Evolutionary conservation across 2,888 invertebrate species (phyloP).

Genomic region (Sturmia bella): DNA sequence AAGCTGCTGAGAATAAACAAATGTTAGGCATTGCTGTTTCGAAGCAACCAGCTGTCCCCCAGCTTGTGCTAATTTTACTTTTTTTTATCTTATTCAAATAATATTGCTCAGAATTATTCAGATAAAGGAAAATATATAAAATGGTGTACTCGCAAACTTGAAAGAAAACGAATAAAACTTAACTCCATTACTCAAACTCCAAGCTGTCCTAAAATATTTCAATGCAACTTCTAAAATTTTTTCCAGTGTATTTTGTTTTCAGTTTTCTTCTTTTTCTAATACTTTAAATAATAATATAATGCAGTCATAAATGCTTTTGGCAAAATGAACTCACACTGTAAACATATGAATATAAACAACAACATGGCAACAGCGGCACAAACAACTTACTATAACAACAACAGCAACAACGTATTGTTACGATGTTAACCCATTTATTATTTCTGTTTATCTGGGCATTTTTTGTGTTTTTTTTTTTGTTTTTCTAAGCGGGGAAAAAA

Average conservation of each 20-base stretch:
- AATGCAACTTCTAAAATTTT: not conserved
- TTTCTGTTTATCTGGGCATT: slow-evolving; percentile 40
- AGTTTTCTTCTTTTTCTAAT: not conserved
- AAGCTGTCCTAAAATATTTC: too few relatives aligned
- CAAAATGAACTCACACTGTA: slow-evolving; percentile 1
- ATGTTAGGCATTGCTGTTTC: too few relatives aligned
- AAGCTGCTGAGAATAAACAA: too few relatives aligned
- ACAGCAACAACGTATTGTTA: slow-evolving; percentile 40
- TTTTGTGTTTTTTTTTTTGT: slow-evolving; percentile 38
- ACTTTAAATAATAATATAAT: slow-evolving; percentile 15
- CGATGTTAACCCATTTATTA: slow-evolving; percentile 60
- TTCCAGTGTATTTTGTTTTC: slow-evolving; percentile 10
- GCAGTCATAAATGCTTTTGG: slow-evolving; percentile 51
- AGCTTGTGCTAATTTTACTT: too few relatives aligned
- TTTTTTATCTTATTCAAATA: too few relatives aligned
- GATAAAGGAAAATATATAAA: too few relatives aligned
- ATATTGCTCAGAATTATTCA: too few relatives aligned
- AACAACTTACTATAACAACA: slow-evolving; percentile 18
- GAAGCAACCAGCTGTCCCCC: too few relatives aligned
- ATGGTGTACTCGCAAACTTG: too few relatives aligned
- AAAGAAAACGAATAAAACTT: too few relatives aligned
- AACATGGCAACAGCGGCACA: slow-evolving; percentile 37
- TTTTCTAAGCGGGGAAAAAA: slow-evolving; percentile 31
- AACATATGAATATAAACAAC: slow-evolving; percentile 22
- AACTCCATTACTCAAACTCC: too few relatives aligned